Evolutionary conservation across 2,113 vertebrate genomes (phyloP), one percentile per base, ranked within the genome.

Genomic region (Phyllostomus discolor): DNA sequence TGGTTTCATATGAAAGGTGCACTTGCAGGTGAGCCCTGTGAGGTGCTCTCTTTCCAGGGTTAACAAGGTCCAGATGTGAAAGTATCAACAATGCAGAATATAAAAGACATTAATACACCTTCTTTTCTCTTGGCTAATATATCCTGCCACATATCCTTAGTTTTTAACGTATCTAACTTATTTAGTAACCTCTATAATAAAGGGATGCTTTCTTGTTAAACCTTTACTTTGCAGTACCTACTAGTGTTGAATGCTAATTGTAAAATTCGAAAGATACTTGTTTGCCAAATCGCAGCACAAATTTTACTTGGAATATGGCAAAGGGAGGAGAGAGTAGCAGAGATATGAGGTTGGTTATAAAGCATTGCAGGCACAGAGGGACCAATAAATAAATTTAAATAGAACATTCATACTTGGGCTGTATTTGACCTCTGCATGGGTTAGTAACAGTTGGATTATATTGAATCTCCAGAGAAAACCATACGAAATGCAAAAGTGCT

Each of bases 361-460:
- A 35, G 17, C 6, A 28, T 52, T 11, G 1, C 43, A 62, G 38
- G 33, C 69, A 26, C 0, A 14, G 10, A 7, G 50, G 16, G 48
- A 48, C 20, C 2, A 1, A 31, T 50, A 66, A 35, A n/a, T 31
- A 2, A 81, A 54, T 20, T 28, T 50, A 50, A 50, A 38, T 1
- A 52, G 88, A 76, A 20, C 1, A 6, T 4, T 11, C 1, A 0
- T 10, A 2, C 12, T 67, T 83, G 4, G 57, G 46, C n/a, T 62
- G 20, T 33, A 35, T 48, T n/a, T 88, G 52, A 85, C 28, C 15
- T 43, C 28, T 9, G 59, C 19, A 50, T 6, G 26, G 14, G 14
- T 57, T n/a, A 57, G 50, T 8, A 26, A 52, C 2, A 31, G 19
- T 10, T 14, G 15, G 15, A 5, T 19, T 7, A 12, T 15, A n/a